These are phyloP conservation scores for Geodia barretti DNA, from an alignment of 37 sponge, comb jelly and placozoan genomes.

Conservation along the genomic window DNA sequence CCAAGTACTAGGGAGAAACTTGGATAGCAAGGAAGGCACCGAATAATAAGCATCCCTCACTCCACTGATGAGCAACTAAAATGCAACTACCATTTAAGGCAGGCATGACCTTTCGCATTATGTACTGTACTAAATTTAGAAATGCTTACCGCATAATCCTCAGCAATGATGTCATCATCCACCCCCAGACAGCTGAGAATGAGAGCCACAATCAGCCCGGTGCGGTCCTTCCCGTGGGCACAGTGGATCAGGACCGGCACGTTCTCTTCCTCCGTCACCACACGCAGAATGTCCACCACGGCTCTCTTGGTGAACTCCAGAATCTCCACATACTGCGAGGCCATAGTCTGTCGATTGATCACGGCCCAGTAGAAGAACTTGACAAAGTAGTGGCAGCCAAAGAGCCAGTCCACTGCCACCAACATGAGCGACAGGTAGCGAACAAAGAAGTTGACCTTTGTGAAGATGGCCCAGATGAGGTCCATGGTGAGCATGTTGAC, in stretches of 20 bases:
- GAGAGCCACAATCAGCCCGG: slow-evolving; percentile 72
- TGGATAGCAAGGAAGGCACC: too few species aligned
- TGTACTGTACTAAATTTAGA: too few species aligned
- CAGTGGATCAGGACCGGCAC: slow-evolving; percentile 82
- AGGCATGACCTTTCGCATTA: too few species aligned
- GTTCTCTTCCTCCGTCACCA: slow-evolving; percentile 48
- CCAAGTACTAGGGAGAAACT: too few species aligned
- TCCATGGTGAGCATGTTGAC: slow-evolving; percentile 73
- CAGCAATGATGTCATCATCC: slow-evolving; percentile 66
- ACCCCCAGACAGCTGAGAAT: slow-evolving; percentile 73
- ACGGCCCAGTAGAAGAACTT: slow-evolving; percentile 62
- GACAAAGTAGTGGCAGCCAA: slow-evolving; percentile 70
- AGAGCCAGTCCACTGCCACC: slow-evolving; percentile 64
- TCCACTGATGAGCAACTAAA: too few species aligned
- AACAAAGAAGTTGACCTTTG: slow-evolving; percentile 62
- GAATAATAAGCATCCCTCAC: too few species aligned
- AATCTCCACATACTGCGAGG: slow-evolving; percentile 70
- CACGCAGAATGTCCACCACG: slow-evolving; percentile 52
- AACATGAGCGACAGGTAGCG: slow-evolving; percentile 70
- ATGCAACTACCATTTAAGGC: too few species aligned
- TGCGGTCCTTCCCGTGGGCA: slow-evolving; percentile 90
- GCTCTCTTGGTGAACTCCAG: slow-evolving; percentile 70
- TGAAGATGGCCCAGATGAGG: slow-evolving; percentile 55
- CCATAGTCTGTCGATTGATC: slow-evolving; percentile 47
- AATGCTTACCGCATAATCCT: slow-evolving; percentile 80